Percentiles rank a stretch among this genome's conserved stretches.
phyloP scores from a whole-genome alignment of 2,113 vertebrate species.

The Siphamia tubifer region DNA sequence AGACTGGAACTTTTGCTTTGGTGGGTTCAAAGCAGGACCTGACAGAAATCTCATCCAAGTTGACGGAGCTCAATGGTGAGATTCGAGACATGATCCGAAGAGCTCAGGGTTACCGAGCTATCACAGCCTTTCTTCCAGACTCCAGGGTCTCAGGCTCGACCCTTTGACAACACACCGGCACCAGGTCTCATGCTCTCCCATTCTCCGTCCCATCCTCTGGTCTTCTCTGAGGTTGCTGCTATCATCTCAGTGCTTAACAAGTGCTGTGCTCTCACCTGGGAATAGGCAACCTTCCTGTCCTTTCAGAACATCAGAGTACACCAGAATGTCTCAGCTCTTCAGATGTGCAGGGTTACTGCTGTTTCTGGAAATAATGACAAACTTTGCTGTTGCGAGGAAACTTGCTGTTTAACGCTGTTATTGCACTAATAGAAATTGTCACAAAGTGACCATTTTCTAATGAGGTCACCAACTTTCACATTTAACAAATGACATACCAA shows the following conservation, averaged over 20 bases:
- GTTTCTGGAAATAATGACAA: conserved; percentile 67
- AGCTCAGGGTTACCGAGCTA: conserved; percentile 88
- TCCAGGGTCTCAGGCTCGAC: conserved; percentile 89
- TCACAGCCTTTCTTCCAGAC: conserved; percentile 91
- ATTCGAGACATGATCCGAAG: conserved; percentile 92
- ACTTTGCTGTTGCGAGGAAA: conserved; percentile 46
- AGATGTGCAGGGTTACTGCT: conserved; percentile 83
- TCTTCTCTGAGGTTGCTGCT: conserved; percentile 82
- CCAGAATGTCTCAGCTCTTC: conserved; percentile 74
- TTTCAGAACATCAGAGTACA: conserved; percentile 74
- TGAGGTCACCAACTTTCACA: conserved; percentile 82
- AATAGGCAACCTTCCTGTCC: conserved; percentile 79
- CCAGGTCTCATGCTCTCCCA: not conserved
- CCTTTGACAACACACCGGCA: conserved; percentile 84
- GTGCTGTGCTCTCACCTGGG: conserved; percentile 74
- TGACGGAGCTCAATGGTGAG: conserved; percentile 94
- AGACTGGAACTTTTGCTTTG: conserved; percentile 93
- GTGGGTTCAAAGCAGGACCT: conserved; percentile 95
- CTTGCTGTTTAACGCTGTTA: conserved; percentile 59
- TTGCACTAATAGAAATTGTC: conserved; percentile 82
- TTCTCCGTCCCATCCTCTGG: conserved; percentile 3
- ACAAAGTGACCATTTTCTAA: conserved; percentile 80
- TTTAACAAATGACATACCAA: conserved; percentile 84
- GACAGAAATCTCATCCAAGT: conserved; percentile 88
- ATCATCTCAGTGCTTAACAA: conserved; percentile 68